These are phyloP conservation scores for Xylocopa sonorina DNA, from an alignment of 1,140 invertebrate species.

Conservation along the genomic window DNA sequence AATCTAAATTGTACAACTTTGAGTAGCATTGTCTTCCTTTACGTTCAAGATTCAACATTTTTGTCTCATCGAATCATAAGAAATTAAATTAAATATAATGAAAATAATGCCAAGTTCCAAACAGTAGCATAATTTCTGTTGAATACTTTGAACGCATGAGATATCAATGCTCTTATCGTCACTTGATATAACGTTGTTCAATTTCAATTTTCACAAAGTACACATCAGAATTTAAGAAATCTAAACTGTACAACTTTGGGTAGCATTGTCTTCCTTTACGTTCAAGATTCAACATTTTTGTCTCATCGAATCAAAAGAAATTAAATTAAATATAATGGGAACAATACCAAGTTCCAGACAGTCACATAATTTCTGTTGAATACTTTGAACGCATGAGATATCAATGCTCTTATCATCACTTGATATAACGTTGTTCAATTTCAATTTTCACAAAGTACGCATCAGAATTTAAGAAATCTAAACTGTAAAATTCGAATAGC, in stretches of 20 bases:
- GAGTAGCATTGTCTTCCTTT: background rate
- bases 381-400: background rate
- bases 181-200: constrained; percentile 54
- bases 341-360: too few species aligned
- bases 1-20: background rate
- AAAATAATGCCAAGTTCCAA: too few species aligned
- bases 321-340: background rate
- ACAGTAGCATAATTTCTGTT: too few species aligned
- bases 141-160: background rate
- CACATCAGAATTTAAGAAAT: background rate
- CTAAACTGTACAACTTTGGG: background rate
- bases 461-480: background rate
- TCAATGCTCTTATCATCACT: too few species aligned
- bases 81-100: background rate
- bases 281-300: background rate
- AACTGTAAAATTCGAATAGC: background rate
- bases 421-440: constrained; percentile 50
- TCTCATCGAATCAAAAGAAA: background rate
- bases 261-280: background rate
- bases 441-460: constrained; percentile 16
- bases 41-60: background rate
- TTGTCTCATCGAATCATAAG: too few species aligned
- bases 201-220: constrained; percentile 14
- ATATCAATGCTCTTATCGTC: too few species aligned
- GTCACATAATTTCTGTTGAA: too few species aligned